Evolutionary conservation across 1,140 invertebrate genomes (phyloP).

Genomic region (Philotrypesis tridentata): DNA sequence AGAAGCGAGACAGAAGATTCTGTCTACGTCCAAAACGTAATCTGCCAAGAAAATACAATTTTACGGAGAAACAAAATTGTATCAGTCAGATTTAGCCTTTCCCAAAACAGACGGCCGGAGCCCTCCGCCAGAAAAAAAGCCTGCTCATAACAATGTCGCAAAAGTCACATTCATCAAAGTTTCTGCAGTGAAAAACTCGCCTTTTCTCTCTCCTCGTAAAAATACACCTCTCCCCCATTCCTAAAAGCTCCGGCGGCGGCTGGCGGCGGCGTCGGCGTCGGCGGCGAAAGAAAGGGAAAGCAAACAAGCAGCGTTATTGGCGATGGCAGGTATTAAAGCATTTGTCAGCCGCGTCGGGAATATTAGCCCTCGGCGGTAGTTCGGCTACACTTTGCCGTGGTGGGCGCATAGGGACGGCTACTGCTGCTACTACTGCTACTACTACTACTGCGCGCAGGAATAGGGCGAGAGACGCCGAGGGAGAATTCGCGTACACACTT

Average conservation of each 20-base stretch:
- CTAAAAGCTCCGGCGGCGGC: background rate
- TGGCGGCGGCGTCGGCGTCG: too few relatives aligned
- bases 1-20: too few relatives aligned
- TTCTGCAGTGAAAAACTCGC: slow-evolving; percentile 41
- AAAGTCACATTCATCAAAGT: slow-evolving; percentile 13
- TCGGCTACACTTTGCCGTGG: background rate
- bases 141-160: too few relatives aligned
- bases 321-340: slow-evolving; percentile 69
- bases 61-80: too few relatives aligned
- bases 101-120: too few relatives aligned
- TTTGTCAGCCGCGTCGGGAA: slow-evolving; percentile 64
- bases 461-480: background rate
- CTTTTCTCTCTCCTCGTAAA: background rate
- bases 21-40: too few relatives aligned
- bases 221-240: background rate
- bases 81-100: too few relatives aligned
- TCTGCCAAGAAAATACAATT: too few relatives aligned
- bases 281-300: background rate
- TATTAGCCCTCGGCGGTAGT: slow-evolving; percentile 57
- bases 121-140: too few relatives aligned
- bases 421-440: background rate
- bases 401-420: background rate
- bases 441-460: too few relatives aligned
- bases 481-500: slow-evolving; percentile 59
- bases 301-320: slow-evolving; percentile 52